phyloP scores from a whole-genome alignment of 2,113 vertebrate genomes.

The Cebus imitator region DNA sequence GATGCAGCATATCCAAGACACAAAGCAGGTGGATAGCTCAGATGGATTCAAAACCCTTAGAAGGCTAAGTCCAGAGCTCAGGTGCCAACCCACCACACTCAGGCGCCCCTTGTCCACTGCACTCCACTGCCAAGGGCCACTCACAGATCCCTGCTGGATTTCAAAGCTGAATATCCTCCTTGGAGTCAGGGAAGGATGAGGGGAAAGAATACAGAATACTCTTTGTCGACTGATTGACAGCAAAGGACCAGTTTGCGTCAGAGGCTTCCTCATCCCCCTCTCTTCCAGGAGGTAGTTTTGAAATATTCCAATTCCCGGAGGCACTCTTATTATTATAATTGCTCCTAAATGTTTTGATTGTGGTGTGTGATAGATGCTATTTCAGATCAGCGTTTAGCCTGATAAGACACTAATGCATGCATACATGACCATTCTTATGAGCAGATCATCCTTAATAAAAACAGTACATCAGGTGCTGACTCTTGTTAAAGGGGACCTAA shows the following conservation, averaged over 20 bases:
- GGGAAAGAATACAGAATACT: rapidly evolving
- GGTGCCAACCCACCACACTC: rapidly evolving
- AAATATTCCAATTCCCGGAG: neutral
- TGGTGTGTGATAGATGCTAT: constrained; percentile 49
- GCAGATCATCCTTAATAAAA: constrained; percentile 67
- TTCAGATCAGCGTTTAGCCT: constrained; percentile 54
- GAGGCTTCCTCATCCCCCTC: neutral
- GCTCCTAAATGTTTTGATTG: constrained; percentile 52
- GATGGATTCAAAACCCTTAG: no score
- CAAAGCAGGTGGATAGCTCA: neutral
- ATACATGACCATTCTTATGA: neutral
- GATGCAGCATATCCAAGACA: rapidly evolving
- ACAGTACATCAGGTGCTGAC: constrained; percentile 58
- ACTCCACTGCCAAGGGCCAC: neutral
- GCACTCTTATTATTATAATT: constrained; percentile 35
- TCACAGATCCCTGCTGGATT: neutral
- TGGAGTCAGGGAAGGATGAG: neutral
- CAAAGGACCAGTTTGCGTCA: neutral
- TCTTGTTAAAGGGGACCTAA: constrained; percentile 14
- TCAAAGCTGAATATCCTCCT: neutral
- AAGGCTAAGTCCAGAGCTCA: neutral
- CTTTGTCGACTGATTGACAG: neutral
- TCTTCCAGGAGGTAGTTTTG: neutral
- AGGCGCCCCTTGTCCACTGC: no score
- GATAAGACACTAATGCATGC: constrained; percentile 18